Conservation (phyloP, 2,888 invertebrate species). For the Phaonia tiefii region DNA sequence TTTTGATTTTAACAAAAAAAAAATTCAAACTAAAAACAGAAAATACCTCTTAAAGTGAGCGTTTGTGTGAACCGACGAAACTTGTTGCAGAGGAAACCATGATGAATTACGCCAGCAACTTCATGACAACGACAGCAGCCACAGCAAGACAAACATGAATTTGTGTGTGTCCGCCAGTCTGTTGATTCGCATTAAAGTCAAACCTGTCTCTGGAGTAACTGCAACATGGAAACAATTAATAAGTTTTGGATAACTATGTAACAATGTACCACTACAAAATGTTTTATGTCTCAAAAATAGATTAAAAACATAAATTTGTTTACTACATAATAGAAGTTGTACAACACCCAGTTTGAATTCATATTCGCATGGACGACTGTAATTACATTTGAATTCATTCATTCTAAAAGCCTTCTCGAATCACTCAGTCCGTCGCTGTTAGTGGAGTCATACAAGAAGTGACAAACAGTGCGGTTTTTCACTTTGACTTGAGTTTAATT, state of each 20-base stretch:
- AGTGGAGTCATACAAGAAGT: not conserved
- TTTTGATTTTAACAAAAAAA: conserved; percentile 29
- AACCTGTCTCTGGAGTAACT: not conserved
- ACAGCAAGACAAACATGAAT: conserved; percentile 48
- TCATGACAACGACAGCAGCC: not conserved
- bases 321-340: conserved; percentile 6
- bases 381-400: conserved; percentile 11
- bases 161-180: not conserved
- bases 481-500: not conserved
- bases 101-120: conserved; percentile 63
- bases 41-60: conserved; percentile 31
- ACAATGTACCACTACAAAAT: no score
- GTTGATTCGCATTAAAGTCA: no score
- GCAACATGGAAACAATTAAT: not conserved
- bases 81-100: conserved; percentile 67
- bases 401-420: not conserved
- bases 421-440: not conserved
- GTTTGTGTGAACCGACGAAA: conserved; percentile 59
- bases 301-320: conserved; percentile 18
- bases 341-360: not conserved
- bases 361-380: not conserved
- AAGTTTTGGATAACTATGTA: conserved; percentile 36
- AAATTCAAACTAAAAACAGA: conserved; percentile 10
- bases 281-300: conserved; percentile 26
- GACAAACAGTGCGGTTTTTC: conserved; percentile 27